Conservation (phyloP, 1,140 invertebrate genomes). For the Drosophila orena region DNA sequence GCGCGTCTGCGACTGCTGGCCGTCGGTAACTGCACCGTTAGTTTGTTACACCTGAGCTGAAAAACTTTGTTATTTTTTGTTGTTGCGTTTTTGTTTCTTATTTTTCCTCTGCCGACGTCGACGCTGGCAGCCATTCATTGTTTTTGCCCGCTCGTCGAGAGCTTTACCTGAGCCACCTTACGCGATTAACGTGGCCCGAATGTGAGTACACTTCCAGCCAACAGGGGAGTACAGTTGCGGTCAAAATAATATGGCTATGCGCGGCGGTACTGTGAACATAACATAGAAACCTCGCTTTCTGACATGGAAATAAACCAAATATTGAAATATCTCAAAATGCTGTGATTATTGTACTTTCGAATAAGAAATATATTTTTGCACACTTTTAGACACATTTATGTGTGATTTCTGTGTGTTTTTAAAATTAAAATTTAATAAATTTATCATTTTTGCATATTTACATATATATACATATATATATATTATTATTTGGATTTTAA, state of each 20-base stretch:
- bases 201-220: slow-evolving; percentile 30
- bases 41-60: slow-evolving; percentile 79
- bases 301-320: not conserved
- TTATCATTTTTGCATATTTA: no score
- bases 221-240: slow-evolving; percentile 3
- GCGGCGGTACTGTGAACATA: not conserved
- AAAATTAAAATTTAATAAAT: no score
- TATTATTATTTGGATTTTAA: no score
- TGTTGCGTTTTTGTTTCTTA: not conserved
- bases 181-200: slow-evolving; percentile 35
- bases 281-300: not conserved
- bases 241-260: not conserved
- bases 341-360: not conserved
- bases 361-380: no score
- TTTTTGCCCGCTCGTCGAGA: slow-evolving; percentile 42
- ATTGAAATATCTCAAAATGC: not conserved
- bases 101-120: slow-evolving; percentile 1
- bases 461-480: no score
- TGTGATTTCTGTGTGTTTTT: no score
- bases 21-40: slow-evolving; percentile 71
- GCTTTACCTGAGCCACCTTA: slow-evolving; percentile 42
- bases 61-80: slow-evolving; percentile 6
- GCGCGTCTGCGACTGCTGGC: slow-evolving; percentile 74
- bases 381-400: no score
- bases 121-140: slow-evolving; percentile 35